Base-by-base conservation (phyloP, 2,797 vertebrate genomes). In the Sebastes jordani region DNA sequence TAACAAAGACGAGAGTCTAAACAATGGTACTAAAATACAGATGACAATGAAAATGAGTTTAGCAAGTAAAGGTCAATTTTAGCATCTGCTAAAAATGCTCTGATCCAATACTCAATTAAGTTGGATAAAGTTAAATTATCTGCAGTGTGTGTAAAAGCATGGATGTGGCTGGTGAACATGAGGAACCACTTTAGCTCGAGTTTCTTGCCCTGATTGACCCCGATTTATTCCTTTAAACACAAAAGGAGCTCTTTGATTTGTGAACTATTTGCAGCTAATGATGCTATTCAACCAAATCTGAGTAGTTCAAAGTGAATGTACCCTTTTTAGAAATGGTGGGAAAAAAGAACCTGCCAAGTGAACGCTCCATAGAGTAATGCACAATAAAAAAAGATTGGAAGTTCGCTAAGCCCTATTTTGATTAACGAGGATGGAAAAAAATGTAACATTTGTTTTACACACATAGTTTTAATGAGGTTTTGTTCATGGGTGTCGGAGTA, bases 111-210 rank as follows among this genome's bases (percentile, higher is more conserved):
- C 20, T 2, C 4, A 54, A 27, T 63, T 63, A 27, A 42, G 25
- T 11, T n/a, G 22, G 20, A 72, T 58, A 58, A 70, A 74, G 7
- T 14, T 20, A 8, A 13, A 65, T 68, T 58, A 29, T 61, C 11
- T 73, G 32, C 9, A 25, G 13, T 34, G 54, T 69, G 22, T 62
- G 11, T 22, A 7, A 25, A 72, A 27, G 46, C 18, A 14, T 30
- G 34, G 25, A 14, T 30, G 34, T 32, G 60, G n/a, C 42, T 56
- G 27, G 27, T 59, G 10, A 63, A 59, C 65, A 69, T 1, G 6
- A 74, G 55, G 72, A 84, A 75, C 46, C 55, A 67, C 49, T 78
- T 69, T 64, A 58, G 8, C 23, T 25, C 18, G 22, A 38, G 54
- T 65, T 68, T 68, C n/a, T 52, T 69, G 9, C 3, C 61, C 34